Evolutionary conservation across 2,888 invertebrate genomes (phyloP).

Genomic region (Plusia festucae): DNA sequence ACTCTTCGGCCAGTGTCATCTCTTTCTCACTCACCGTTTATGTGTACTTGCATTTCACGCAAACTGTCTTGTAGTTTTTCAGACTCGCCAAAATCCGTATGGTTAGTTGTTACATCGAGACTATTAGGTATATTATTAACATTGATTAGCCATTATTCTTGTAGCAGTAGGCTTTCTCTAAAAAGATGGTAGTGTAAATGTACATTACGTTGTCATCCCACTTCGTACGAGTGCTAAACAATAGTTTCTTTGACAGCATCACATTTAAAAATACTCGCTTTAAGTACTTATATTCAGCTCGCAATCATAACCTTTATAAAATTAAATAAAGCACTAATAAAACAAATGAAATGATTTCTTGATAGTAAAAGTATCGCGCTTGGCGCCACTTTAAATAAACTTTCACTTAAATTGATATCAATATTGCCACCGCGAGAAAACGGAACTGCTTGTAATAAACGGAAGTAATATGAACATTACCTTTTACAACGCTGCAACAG

Average conservation of each 20-base stretch:
- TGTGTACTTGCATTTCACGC: no score
- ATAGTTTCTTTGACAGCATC: background rate
- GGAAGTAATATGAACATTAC: background rate
- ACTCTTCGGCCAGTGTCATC: no score
- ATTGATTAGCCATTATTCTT: slow-evolving; percentile 17
- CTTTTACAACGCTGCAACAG: background rate
- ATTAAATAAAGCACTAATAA: background rate
- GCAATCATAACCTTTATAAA: background rate
- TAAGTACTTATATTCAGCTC: background rate
- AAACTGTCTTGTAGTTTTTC: no score
- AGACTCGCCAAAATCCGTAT: no score
- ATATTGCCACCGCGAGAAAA: slow-evolving; percentile 7
- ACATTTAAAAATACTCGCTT: background rate
- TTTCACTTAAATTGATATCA: slow-evolving; percentile 9
- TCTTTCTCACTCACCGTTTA: no score
- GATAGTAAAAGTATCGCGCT: background rate
- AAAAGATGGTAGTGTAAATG: slow-evolving; percentile 9
- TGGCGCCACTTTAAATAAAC: slow-evolving; percentile 7
- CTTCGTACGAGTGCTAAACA: background rate
- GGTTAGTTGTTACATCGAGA: slow-evolving; percentile 8
- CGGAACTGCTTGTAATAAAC: background rate
- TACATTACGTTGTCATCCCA: no score
- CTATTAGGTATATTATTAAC: slow-evolving; percentile 10
- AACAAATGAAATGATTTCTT: slow-evolving; percentile 2
- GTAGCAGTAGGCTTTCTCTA: slow-evolving; percentile 23